Conservation (phyloP, 2,797 vertebrate species). For the Gymnothorax javanicus region DNA sequence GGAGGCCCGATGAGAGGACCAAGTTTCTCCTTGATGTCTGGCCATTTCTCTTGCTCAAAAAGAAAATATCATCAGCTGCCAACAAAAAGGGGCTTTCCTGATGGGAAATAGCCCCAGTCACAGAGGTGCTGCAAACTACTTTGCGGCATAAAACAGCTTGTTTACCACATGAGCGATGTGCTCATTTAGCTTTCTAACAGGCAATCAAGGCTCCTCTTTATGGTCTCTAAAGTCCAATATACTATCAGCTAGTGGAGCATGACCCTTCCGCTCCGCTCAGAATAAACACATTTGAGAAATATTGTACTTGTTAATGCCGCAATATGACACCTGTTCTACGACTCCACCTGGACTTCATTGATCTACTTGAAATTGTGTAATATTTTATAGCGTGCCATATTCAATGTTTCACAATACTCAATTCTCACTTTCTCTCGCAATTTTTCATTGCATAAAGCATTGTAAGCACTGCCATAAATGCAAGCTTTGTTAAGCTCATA, state of each 20-base stretch:
- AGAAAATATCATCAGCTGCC: background rate
- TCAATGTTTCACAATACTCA: background rate
- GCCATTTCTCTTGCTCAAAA: background rate
- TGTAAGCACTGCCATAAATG: too few relatives aligned
- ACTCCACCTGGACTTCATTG: background rate
- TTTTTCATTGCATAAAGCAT: too few relatives aligned
- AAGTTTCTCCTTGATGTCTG: constrained; percentile 12
- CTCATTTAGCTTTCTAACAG: background rate
- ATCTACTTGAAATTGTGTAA: background rate
- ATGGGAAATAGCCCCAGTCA: background rate
- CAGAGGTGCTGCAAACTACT: background rate
- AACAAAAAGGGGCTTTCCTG: background rate
- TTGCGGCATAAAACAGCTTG: background rate
- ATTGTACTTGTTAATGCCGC: background rate
- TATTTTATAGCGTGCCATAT: background rate
- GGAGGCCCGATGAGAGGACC: background rate
- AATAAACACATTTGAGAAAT: background rate
- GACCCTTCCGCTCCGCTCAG: background rate
- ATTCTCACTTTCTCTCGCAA: background rate
- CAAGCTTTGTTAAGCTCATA: too few relatives aligned
- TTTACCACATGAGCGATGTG: constrained; percentile 23
- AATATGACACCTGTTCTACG: background rate
- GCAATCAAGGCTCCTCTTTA: background rate
- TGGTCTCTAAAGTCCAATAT: background rate
- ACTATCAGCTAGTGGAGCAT: background rate